These are phyloP conservation scores for Pherbina coryleti DNA, from an alignment of 2,888 invertebrate species.

Conservation along the genomic window DNA sequence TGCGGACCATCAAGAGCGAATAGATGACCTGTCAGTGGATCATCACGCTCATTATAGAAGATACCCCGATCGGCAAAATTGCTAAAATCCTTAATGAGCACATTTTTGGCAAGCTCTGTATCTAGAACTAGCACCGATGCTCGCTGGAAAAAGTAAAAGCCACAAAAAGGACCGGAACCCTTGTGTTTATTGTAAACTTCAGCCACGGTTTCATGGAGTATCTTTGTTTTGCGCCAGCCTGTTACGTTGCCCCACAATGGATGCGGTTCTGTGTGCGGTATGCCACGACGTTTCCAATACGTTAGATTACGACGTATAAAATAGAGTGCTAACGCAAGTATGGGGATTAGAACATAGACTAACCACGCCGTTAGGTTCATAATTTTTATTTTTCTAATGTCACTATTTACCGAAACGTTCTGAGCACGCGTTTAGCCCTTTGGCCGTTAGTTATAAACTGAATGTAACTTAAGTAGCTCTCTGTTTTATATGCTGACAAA, in stretches of 20 bases:
- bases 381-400: background rate
- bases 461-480: too few relatives aligned
- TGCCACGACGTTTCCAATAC: conserved; percentile 52
- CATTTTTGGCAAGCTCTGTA: conserved; percentile 50
- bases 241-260: conserved; percentile 38
- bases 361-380: conserved; percentile 3
- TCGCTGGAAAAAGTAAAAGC: conserved; percentile 53
- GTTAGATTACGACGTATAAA: conserved; percentile 14
- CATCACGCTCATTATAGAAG: conserved; percentile 54
- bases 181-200: conserved; percentile 48
- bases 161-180: conserved; percentile 50
- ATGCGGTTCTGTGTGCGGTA: conserved; percentile 50
- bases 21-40: conserved; percentile 60
- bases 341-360: conserved; percentile 19
- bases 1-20: conserved; percentile 55
- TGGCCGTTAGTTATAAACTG: too few relatives aligned
- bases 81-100: conserved; percentile 50
- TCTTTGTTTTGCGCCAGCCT: background rate
- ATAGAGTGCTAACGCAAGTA: background rate
- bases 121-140: conserved; percentile 52
- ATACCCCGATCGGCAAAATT: conserved; percentile 59
- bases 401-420: too few relatives aligned
- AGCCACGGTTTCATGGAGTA: too few relatives aligned
- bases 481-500: too few relatives aligned
- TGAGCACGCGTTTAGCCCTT: too few relatives aligned